Evolutionary conservation across 2,888 invertebrate species (phyloP).

Genomic region (Epirrhoe alternata): DNA sequence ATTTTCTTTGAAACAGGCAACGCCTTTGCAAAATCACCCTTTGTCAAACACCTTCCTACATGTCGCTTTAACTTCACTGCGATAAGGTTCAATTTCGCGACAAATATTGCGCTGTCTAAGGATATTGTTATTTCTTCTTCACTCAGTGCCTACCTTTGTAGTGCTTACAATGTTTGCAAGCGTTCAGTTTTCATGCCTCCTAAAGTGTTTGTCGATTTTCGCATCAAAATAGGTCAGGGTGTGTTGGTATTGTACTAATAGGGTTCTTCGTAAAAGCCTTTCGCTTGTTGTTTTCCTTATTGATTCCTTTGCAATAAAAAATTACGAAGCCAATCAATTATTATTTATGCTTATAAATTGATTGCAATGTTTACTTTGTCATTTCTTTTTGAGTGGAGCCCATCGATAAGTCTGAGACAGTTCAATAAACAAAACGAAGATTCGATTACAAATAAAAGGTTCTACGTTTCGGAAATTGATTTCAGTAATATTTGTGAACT

Average conservation of each 20-base stretch:
- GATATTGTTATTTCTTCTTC: slow-evolving; percentile 62
- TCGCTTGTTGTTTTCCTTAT: slow-evolving; percentile 33
- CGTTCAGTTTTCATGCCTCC: slow-evolving; percentile 55
- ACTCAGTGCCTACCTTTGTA: slow-evolving; percentile 55
- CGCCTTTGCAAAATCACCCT: slow-evolving; percentile 39
- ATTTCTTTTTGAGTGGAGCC: background rate
- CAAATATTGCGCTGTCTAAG: slow-evolving; percentile 34
- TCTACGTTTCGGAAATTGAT: background rate
- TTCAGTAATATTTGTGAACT: no score
- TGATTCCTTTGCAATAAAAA: slow-evolving; percentile 1
- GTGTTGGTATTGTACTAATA: slow-evolving; percentile 40
- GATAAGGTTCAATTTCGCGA: slow-evolving; percentile 25
- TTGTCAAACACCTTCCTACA: slow-evolving; percentile 29
- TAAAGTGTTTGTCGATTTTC: slow-evolving; percentile 56
- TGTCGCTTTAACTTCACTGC: slow-evolving; percentile 11
- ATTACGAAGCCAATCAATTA: background rate
- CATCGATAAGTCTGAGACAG: background rate
- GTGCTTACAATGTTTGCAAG: slow-evolving; percentile 53
- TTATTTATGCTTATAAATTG: background rate
- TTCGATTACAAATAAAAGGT: background rate
- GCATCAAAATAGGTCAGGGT: slow-evolving; percentile 58
- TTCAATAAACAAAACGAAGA: background rate
- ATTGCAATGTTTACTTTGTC: background rate
- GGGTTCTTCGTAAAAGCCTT: slow-evolving; percentile 27
- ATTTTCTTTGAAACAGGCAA: slow-evolving; percentile 55